Base-by-base conservation (phyloP, 2,113 vertebrate species). In the Eira barbara region DNA sequence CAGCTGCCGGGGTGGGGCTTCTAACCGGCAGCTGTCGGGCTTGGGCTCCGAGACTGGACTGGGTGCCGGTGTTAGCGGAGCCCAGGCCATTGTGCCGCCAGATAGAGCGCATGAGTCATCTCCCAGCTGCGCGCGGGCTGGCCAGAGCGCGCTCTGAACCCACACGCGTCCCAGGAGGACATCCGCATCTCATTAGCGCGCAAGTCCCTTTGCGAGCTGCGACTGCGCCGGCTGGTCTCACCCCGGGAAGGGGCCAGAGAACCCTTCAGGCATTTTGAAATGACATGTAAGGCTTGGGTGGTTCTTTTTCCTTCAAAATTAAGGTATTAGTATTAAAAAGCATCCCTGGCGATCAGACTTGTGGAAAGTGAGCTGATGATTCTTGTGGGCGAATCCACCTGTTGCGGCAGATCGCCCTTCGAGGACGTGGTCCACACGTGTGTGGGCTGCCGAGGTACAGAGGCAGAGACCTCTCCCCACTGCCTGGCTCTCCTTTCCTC, bases 221-320 rank as follows among this genome's bases (percentile, higher is more conserved):
- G 0, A 36, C 13, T 20, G 34, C 8, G 8, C 18, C 0, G 17
- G 20, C 8, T 10, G n/a, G 34, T 69, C 34, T 7, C 67, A 0
- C n/a, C 18, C 67, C 8, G 2, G 67, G 67, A 20, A 20, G 17
- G 67, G 8, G 7, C n/a, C 34, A 4, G 2, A 69, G 67, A 17
- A 36, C 34, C 14, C 18, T 88, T 36, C 7, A 59, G 29, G 8
- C 3, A 21, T 78, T 97, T 92, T 91, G 73, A 67, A 76, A 52
- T 1, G 21, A 20, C 39, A 15, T 21, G 17, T 25, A n/a, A 74
- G 9, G n/a, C 34, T 81, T 57, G 2, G 52, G 23, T 59, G 61
- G 93, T 39, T 45, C 57, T 36, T 80, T 90, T 59, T 8, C 82
- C 93, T 96, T 55, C 81, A 67, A 88, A 94, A 82, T 78, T 52